Evolutionary conservation across 1,140 invertebrate genomes (phyloP).

Genomic region (Drosophila pseudoananassae): DNA sequence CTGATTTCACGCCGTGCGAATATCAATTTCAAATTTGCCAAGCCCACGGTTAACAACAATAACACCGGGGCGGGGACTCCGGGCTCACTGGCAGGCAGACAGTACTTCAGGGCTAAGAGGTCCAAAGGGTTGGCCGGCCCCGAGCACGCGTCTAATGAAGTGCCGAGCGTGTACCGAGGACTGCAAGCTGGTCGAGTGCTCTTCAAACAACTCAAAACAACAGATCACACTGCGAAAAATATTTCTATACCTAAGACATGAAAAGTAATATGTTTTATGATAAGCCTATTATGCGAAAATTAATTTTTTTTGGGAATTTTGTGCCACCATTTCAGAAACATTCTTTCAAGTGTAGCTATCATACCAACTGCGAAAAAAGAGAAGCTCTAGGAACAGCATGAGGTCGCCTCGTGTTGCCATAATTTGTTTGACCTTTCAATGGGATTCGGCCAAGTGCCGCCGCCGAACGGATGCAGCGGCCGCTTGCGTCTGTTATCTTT

Average conservation of each 20-base stretch:
- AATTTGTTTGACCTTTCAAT: constrained; percentile 77
- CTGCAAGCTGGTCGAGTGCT: constrained; percentile 44
- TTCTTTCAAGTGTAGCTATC: neutral
- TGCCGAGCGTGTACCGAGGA: constrained; percentile 53
- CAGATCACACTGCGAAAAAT: constrained; percentile 14
- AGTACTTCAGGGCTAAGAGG: constrained; percentile 12
- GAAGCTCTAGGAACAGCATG: constrained; percentile 30
- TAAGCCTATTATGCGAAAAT: no score
- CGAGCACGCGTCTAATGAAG: constrained; percentile 76
- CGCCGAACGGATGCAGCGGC: constrained; percentile 38
- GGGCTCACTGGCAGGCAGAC: constrained; percentile 3
- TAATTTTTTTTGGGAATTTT: no score
- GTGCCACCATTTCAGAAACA: no score
- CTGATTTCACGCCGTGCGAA: constrained; percentile 77
- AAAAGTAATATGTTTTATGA: no score
- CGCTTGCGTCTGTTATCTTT: constrained; percentile 61
- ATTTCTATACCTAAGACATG: neutral
- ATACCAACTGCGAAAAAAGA: neutral
- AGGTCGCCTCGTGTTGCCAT: constrained; percentile 44
- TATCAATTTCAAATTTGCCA: constrained; percentile 83
- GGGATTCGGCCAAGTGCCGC: constrained; percentile 55
- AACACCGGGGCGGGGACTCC: constrained; percentile 22
- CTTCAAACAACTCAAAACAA: constrained; percentile 17
- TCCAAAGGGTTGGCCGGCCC: constrained; percentile 24
- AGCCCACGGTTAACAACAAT: constrained; percentile 41